Evolutionary conservation across 2,113 vertebrate species (phyloP).

Genomic region (Antigone vipio): DNA sequence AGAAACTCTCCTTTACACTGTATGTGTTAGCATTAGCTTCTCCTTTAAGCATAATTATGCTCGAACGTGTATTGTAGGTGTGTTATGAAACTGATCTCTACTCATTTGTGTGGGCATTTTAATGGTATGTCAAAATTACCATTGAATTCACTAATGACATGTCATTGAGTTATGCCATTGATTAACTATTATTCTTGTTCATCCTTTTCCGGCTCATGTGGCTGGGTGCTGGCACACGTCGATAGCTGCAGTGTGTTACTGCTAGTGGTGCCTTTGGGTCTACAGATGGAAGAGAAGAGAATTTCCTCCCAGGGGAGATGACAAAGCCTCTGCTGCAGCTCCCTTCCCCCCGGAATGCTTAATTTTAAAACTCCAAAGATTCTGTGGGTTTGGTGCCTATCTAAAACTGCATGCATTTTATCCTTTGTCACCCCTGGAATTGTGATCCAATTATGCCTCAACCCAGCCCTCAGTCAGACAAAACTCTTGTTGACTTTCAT

Average conservation of each 20-base stretch:
- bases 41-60: not conserved
- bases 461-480: conserved; percentile 20
- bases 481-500: conserved; percentile 63
- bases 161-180: not conserved
- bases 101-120: not conserved
- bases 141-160: not conserved
- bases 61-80: not conserved
- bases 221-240: not conserved
- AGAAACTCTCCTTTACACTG: not conserved
- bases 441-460: conserved; percentile 35
- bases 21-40: not conserved
- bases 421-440: conserved; percentile 27
- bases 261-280: not conserved
- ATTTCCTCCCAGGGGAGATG: not conserved
- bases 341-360: not conserved
- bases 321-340: not conserved
- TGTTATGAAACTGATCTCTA: not conserved
- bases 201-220: not conserved
- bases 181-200: not conserved
- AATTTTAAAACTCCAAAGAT: not conserved
- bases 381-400: not conserved
- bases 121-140: not conserved
- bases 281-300: not conserved
- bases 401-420: not conserved
- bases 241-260: not conserved